Percentiles rank a stretch among this genome's conserved stretches.
Conservation (phyloP, 1,140 invertebrate genomes). For the Andrena cerasifolii region DNA sequence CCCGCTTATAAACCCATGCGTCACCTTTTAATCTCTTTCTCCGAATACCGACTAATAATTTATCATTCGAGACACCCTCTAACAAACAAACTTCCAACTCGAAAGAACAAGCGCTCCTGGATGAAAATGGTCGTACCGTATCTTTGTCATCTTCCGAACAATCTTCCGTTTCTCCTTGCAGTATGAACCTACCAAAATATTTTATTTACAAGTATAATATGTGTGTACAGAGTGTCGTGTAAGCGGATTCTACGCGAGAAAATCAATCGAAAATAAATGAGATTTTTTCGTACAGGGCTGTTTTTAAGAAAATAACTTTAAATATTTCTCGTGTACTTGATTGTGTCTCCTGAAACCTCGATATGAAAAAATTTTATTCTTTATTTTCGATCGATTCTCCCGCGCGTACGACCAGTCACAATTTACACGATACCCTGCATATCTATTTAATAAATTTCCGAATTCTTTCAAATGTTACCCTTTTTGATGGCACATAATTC, state of each 20-base stretch:
- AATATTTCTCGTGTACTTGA: too few species aligned
- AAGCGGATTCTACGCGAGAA: too few species aligned
- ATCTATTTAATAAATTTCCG: conserved; percentile 4
- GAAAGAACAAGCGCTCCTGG: conserved; percentile 85
- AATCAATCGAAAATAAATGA: too few species aligned
- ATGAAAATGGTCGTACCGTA: conserved; percentile 66
- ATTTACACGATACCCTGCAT: too few species aligned
- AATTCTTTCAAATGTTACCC: conserved; percentile 82
- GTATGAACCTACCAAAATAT: conserved; percentile 83
- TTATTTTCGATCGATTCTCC: too few species aligned
- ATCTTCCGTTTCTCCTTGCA: conserved; percentile 85
- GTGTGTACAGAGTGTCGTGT: too few species aligned
- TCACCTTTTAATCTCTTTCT: conserved; percentile 92
- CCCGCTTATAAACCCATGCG: conserved; percentile 92
- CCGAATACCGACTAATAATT: conserved; percentile 86
- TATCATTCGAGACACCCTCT: conserved; percentile 68
- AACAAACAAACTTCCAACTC: conserved; percentile 91
- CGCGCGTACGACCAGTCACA: too few species aligned
- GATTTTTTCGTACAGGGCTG: too few species aligned
- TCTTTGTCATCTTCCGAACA: conserved; percentile 56
- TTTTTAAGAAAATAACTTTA: too few species aligned
- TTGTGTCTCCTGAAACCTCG: too few species aligned
- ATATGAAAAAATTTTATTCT: too few species aligned
- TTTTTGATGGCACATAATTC: conserved; percentile 87
- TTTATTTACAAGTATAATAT: not conserved